Percentiles rank a stretch among this genome's conserved stretches.
Evolutionary conservation across 2,888 invertebrate species (phyloP).

Genomic region (Thymelicus sylvestris): DNA sequence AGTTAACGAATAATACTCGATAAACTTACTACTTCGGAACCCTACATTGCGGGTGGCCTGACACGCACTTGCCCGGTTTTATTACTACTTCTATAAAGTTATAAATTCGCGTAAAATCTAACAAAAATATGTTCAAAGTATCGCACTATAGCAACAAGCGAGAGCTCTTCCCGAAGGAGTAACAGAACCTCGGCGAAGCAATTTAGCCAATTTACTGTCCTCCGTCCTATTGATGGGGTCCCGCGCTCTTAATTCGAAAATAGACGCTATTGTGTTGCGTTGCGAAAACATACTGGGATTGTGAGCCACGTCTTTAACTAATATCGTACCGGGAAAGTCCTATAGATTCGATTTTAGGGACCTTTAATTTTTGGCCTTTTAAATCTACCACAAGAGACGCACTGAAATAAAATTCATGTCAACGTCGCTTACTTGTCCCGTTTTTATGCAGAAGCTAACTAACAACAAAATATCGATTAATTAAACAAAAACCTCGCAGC

Average conservation of each 20-base stretch:
- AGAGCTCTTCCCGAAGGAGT: conserved; percentile 65
- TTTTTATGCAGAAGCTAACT: neutral
- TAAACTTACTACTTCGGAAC: too few species aligned
- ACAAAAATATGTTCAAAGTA: neutral
- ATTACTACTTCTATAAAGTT: neutral
- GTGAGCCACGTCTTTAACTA: conserved; percentile 1
- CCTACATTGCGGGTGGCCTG: too few species aligned
- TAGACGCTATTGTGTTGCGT: conserved; percentile 72
- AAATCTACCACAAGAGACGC: too few species aligned
- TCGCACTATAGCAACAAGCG: conserved; percentile 45
- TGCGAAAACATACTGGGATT: conserved; percentile 56
- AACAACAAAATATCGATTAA: neutral
- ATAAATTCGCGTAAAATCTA: neutral
- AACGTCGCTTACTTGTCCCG: neutral
- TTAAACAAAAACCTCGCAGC: neutral
- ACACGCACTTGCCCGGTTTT: too few species aligned
- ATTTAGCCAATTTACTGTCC: conserved; percentile 83
- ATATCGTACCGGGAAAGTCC: neutral
- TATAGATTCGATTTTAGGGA: neutral
- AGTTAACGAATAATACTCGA: too few species aligned
- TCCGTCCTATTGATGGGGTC: conserved; percentile 78
- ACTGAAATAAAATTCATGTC: neutral
- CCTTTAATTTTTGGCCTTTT: neutral
- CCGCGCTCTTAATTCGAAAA: conserved; percentile 80
- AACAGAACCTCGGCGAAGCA: conserved; percentile 74